Conservation (phyloP, 2,113 vertebrate species). For the Zosterops lateralis region DNA sequence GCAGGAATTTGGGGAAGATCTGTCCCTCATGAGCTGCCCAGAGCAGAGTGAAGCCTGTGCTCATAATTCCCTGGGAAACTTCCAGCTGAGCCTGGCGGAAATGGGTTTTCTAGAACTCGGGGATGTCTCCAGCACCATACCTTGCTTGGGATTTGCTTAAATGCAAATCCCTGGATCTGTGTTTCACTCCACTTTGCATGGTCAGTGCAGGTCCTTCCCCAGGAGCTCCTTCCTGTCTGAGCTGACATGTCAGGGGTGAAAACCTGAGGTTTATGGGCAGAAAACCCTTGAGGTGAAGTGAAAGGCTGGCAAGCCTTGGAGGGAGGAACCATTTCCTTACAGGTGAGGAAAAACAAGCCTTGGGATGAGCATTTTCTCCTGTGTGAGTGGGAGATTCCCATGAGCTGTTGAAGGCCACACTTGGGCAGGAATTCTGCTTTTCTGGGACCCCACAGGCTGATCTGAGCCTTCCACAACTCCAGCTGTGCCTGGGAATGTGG, state of each 20-base stretch:
- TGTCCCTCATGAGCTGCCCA: not conserved
- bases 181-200: conserved; percentile 56
- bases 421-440: not conserved
- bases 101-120: not conserved
- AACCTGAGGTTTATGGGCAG: not conserved
- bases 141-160: conserved; percentile 52
- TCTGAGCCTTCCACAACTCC: not conserved
- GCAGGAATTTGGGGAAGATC: not conserved
- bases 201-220: not conserved
- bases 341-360: not conserved
- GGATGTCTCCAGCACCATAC: not conserved
- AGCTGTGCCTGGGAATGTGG: not conserved
- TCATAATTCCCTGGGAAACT: not conserved
- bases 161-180: conserved; percentile 55
- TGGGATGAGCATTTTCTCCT: not conserved
- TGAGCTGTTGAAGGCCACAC: rapidly evolving
- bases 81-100: not conserved
- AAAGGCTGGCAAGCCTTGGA: not conserved
- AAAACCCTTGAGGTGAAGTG: not conserved
- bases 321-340: not conserved
- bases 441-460: not conserved
- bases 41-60: not conserved
- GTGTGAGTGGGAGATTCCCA: not conserved
- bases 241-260: not conserved
- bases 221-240: not conserved